phyloP scores from a whole-genome alignment of 2,113 vertebrate species.

The Xenopus laevis region DNA sequence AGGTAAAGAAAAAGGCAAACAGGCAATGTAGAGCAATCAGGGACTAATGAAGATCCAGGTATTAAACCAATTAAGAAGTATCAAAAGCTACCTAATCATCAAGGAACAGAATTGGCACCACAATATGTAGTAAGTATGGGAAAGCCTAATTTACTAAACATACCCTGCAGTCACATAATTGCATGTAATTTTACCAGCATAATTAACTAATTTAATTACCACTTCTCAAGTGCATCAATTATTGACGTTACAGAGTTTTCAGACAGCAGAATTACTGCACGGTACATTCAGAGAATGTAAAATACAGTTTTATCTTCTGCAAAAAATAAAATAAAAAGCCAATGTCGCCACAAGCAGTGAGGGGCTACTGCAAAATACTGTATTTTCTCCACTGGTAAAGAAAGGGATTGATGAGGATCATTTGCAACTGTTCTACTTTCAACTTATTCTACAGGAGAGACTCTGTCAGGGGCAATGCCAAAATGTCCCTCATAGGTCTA shows the following conservation, averaged over 20 bases:
- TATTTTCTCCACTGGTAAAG: slow-evolving; percentile 10
- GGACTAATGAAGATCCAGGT: slow-evolving; percentile 84
- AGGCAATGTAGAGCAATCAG: slow-evolving; percentile 80
- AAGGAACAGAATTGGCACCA: slow-evolving; percentile 98
- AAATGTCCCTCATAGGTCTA: slow-evolving; percentile 31
- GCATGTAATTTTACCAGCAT: slow-evolving; percentile 99
- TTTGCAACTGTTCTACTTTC: slow-evolving; percentile 10
- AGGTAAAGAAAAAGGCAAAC: slow-evolving; percentile 70
- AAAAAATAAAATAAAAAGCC: slow-evolving; percentile 46
- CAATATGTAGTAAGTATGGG: slow-evolving; percentile 97
- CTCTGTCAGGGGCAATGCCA: slow-evolving; percentile 25
- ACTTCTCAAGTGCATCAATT: slow-evolving; percentile 99
- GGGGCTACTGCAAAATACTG: slow-evolving; percentile 14
- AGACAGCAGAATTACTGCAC: slow-evolving; percentile 95
- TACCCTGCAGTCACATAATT: slow-evolving; percentile 99
- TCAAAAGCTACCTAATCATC: slow-evolving; percentile 98
- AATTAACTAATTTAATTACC: slow-evolving; percentile 99
- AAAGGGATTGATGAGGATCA: slow-evolving; percentile 16
- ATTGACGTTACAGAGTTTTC: slow-evolving; percentile 99
- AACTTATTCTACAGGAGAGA: slow-evolving; percentile 21
- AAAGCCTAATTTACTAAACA: slow-evolving; percentile 99
- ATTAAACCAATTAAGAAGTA: slow-evolving; percentile 92
- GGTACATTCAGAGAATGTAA: slow-evolving; percentile 93
- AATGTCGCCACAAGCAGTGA: slow-evolving; percentile 56
- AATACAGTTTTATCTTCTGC: slow-evolving; percentile 78